These are phyloP conservation scores for Erythrocebus patas DNA, from an alignment of 2,113 vertebrate genomes.

Conservation along the genomic window DNA sequence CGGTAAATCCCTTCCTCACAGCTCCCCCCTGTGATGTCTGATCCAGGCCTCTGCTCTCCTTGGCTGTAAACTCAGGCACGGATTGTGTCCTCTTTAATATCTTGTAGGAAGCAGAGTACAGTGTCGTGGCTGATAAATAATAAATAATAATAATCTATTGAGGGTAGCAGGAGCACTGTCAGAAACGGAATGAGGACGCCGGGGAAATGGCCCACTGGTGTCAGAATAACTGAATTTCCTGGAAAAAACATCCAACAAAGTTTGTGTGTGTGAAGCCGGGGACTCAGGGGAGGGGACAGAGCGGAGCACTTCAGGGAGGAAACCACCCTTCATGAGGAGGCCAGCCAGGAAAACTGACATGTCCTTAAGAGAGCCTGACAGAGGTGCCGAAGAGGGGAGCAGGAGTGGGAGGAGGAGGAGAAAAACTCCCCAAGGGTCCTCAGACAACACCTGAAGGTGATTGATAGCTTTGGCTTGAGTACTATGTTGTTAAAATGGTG, in stretches of 20 bases:
- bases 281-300: background rate
- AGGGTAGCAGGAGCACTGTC: slow-evolving; percentile 54
- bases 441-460: background rate
- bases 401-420: background rate
- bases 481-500: background rate
- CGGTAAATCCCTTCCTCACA: background rate
- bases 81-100: slow-evolving; percentile 67
- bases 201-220: slow-evolving; percentile 36
- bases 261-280: slow-evolving; percentile 1
- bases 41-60: slow-evolving; percentile 35
- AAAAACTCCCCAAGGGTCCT: background rate
- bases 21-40: background rate
- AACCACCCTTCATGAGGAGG: background rate
- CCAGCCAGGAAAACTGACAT: background rate
- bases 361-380: background rate
- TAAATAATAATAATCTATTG: slow-evolving; percentile 75
- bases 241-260: background rate
- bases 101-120: slow-evolving; percentile 63
- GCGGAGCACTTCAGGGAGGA: background rate
- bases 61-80: slow-evolving; percentile 47
- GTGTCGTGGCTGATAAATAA: slow-evolving; percentile 75
- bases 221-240: slow-evolving; percentile 35
- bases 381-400: background rate
- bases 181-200: slow-evolving; percentile 32
- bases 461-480: background rate